Base-by-base conservation (phyloP, 2,113 vertebrate species). In the Ciconia maguari region DNA sequence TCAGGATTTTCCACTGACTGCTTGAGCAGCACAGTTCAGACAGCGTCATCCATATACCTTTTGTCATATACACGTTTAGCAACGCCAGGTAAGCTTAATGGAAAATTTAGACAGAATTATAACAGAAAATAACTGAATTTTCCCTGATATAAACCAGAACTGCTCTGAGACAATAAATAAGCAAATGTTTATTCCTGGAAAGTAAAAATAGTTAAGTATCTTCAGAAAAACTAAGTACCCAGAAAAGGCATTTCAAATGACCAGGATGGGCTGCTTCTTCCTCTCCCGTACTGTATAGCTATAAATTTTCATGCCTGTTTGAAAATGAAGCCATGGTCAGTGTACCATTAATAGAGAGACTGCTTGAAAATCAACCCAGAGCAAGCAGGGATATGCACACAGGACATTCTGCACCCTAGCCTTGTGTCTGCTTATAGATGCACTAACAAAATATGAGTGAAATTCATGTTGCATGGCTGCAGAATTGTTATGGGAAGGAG, bases 91-190 rank as follows among this genome's bases (percentile, higher is more conserved):
- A 61, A 94, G 79, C 89, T 49, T 57, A 88, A 95, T 41, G 75
- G 61, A 78, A 93, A 91, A 70, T 32, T 41, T 15, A 34, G 89
- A 92, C 51, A 68, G 42, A 92, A 46, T 46, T 65, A 2, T 41
- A 77, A 70, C 49, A 70, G 69, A 90, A 95, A 90, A 70, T 46
- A 84, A 94, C 9, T 26, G 74, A 94, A 21, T 87, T 94, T 95
- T 93, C 87, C 87, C 94, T 55, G 76, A 34, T 65, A 64, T 27
- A 96, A 95, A 90, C 71, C 3, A 62, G 65, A 86, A 90, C 42
- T 87, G 75, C 54, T 96, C 78, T 87, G 82, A 95, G 79, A 87
- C 58, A 64, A 91, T 52, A 64, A 93, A 97, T 70, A 97, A 84
- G 71, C 41, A 83, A 83, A 76, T 51, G 42, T 60, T 90, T 96